Base-by-base conservation (phyloP, 2,797 vertebrate species). In the Phoebastria nigripes region DNA sequence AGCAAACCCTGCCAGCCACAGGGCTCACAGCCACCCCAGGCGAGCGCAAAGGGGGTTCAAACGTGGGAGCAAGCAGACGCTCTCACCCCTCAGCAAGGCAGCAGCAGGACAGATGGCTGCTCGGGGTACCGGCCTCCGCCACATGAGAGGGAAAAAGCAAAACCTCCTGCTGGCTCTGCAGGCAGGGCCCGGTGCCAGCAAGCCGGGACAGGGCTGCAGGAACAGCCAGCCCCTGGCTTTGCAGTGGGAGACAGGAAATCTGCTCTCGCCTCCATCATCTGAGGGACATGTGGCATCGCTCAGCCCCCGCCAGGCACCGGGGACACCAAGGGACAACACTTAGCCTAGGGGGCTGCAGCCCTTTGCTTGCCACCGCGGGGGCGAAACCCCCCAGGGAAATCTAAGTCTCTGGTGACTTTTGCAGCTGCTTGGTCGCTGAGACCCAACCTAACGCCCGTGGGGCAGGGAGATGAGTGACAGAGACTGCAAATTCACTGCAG, bases 21-120 rank as follows among this genome's bases (percentile, higher is more conserved):
- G 63, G 21, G 29, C 70, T 66, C 3, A 1, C 58, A 79, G 39
- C 29, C 6, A 5, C 18, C 47, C 35, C 4, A 0, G 22, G n/a
- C 1, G 0, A 67, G 58, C 0, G 18, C 31, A 26, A 20, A 2
- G 18, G 0, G 11, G 31, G 15, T 6, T 84, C 61, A 55, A 33
- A 74, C 0, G 4, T 0, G 12, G 13, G 11, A 42, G 61, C 28
- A 15, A 63, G 52, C 21, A 12, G 18, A n/a, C 2, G 15, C 15
- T 62, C 17, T 44, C 13, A 6, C 12, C 15, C 13, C 52, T 47
- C 0, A 0, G 70, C 49, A 56, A 56, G 41, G 78, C 9, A 5
- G 69, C 19, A 39, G 46, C n/a, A 46, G 31, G 7, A 82, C 28
- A 84, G 55, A 72, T 0, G 4, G 78, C n/a, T 63, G 78, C 41